These are phyloP conservation scores for Carlito syrichta DNA, from an alignment of 2,113 vertebrate genomes.

Conservation along the genomic window DNA sequence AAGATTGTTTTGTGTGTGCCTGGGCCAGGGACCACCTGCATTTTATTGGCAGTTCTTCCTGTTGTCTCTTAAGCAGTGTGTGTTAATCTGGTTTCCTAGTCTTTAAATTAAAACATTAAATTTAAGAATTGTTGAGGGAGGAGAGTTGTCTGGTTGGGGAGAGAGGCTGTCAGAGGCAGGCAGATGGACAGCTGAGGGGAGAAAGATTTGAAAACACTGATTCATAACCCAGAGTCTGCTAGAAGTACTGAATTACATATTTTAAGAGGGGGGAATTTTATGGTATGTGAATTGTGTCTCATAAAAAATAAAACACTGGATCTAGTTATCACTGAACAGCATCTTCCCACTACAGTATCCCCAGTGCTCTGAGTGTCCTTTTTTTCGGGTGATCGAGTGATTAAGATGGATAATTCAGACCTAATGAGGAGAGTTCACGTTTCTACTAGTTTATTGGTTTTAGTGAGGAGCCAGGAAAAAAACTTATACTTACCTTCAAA, in stretches of 20 bases:
- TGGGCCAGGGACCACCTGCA: not conserved
- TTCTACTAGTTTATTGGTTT: not conserved
- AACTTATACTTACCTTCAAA: not conserved
- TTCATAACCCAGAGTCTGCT: not conserved
- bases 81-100: not conserved
- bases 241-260: not conserved
- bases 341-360: rapidly evolving
- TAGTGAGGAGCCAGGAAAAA: not conserved
- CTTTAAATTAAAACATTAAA: constrained; percentile 32
- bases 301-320: not conserved
- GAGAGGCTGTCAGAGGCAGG: not conserved
- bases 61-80: not conserved
- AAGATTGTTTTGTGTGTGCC: not conserved
- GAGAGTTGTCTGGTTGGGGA: not conserved
- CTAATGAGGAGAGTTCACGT: not conserved
- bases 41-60: not conserved
- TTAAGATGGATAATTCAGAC: not conserved
- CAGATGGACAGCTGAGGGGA: not conserved
- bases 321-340: not conserved
- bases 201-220: not conserved
- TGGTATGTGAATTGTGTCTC: not conserved
- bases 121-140: not conserved
- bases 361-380: not conserved
- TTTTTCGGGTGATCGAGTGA: not conserved
- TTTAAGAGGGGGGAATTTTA: not conserved